Conservation (phyloP, 2,888 invertebrate species). For the Unio pictorum region DNA sequence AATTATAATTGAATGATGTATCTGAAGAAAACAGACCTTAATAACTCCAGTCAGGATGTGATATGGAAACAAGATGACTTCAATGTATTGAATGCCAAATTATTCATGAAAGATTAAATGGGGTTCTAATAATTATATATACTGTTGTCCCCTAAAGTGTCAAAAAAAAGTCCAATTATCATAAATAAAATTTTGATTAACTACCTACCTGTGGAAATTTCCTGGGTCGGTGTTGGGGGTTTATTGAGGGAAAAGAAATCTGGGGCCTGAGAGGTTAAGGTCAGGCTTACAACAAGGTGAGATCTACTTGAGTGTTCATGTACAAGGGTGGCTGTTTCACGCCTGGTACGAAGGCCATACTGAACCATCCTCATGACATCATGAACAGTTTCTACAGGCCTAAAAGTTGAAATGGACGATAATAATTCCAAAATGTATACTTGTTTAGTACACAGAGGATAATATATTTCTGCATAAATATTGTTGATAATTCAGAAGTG, state of each 20-base stretch:
- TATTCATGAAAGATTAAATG: too few relatives aligned
- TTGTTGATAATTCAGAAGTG: background rate
- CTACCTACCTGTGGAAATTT: slow-evolving; percentile 18
- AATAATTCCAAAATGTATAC: background rate
- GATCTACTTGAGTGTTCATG: slow-evolving; percentile 67
- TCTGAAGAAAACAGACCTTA: too few relatives aligned
- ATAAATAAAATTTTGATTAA: too few relatives aligned
- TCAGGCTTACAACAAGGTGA: slow-evolving; percentile 63
- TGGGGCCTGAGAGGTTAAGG: slow-evolving; percentile 55
- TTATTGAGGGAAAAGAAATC: slow-evolving; percentile 45
- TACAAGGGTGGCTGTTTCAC: slow-evolving; percentile 61
- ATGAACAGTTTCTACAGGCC: slow-evolving; percentile 52
- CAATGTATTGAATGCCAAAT: too few relatives aligned
- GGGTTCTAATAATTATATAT: too few relatives aligned
- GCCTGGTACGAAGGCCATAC: slow-evolving; percentile 54
- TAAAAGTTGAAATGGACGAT: slow-evolving; percentile 20
- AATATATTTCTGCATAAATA: background rate
- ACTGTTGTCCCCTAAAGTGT: too few relatives aligned
- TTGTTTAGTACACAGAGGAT: background rate
- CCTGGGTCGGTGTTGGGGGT: slow-evolving; percentile 20
- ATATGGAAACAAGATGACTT: too few relatives aligned
- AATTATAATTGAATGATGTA: too few relatives aligned
- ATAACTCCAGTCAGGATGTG: too few relatives aligned
- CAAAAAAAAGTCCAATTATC: too few relatives aligned
- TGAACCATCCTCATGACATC: slow-evolving; percentile 62